Conservation (phyloP, 2,888 invertebrate species). For the Megaustenia siamemsis region DNA sequence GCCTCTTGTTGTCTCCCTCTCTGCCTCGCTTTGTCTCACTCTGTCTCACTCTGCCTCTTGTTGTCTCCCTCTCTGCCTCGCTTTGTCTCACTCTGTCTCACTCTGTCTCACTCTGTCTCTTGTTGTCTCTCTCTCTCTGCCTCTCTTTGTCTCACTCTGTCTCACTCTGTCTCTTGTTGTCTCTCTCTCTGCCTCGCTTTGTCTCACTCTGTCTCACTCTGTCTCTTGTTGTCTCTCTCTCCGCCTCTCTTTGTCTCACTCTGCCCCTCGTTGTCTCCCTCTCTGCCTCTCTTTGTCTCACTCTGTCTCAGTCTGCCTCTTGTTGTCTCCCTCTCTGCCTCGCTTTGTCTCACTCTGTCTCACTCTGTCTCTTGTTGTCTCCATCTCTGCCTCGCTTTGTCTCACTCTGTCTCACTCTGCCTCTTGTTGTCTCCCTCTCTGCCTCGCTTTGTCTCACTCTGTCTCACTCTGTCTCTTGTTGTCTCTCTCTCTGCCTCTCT, state of each 20-base stretch:
- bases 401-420: too few relatives aligned
- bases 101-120: neutral
- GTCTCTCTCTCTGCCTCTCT: neutral
- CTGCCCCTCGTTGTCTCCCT: neutral
- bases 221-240: neutral
- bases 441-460: neutral
- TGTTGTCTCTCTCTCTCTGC: constrained; percentile 19
- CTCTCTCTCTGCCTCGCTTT: neutral
- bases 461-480: too few relatives aligned
- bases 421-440: too few relatives aligned
- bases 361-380: neutral
- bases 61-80: too few relatives aligned
- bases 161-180: neutral
- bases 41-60: too few relatives aligned
- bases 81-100: too few relatives aligned
- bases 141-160: constrained; percentile 4
- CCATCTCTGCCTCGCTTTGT: too few relatives aligned
- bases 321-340: too few relatives aligned
- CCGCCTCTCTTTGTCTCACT: neutral
- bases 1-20: too few relatives aligned
- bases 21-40: too few relatives aligned
- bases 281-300: neutral
- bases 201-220: neutral
- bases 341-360: neutral
- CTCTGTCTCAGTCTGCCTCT: too few relatives aligned